These are phyloP conservation scores for Rhopalosiphum nymphaeae DNA, from an alignment of 2,888 invertebrate genomes.

Conservation along the genomic window DNA sequence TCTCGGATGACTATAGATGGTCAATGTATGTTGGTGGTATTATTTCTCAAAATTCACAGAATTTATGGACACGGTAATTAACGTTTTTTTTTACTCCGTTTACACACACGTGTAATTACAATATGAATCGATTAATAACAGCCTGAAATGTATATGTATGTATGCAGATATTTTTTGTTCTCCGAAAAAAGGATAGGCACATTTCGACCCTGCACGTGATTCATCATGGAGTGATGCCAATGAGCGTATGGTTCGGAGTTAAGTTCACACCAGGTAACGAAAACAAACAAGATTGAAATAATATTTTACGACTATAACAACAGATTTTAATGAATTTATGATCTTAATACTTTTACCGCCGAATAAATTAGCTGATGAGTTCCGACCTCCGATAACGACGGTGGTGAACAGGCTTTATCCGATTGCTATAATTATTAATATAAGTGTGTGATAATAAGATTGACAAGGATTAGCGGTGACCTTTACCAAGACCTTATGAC, in stretches of 20 bases:
- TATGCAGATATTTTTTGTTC: conserved; percentile 90
- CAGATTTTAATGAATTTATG: neutral
- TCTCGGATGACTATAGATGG: conserved; percentile 79
- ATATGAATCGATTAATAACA: neutral
- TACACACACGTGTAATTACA: neutral
- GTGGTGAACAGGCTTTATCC: neutral
- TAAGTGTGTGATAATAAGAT: conserved; percentile 43
- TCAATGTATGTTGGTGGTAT: conserved; percentile 94
- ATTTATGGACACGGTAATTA: conserved; percentile 92
- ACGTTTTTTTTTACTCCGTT: conserved; percentile 41
- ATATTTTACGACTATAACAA: conserved; percentile 2
- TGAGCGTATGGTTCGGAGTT: conserved; percentile 97
- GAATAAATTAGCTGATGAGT: conserved; percentile 21
- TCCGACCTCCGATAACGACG: conserved; percentile 35
- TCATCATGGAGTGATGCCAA: conserved; percentile 97
- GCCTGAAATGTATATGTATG: conserved; percentile 55
- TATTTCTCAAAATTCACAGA: conserved; percentile 97
- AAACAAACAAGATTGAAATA: neutral
- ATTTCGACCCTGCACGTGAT: conserved; percentile 94
- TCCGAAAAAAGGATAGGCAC: conserved; percentile 94
- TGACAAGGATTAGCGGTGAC: conserved; percentile 48
- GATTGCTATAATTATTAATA: conserved; percentile 40
- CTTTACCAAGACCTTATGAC: conserved; percentile 60
- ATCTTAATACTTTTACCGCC: neutral
- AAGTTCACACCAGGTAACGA: conserved; percentile 90